These are phyloP conservation scores for Trachelus tabidus DNA, from an alignment of 2,888 invertebrate genomes.

Conservation along the genomic window DNA sequence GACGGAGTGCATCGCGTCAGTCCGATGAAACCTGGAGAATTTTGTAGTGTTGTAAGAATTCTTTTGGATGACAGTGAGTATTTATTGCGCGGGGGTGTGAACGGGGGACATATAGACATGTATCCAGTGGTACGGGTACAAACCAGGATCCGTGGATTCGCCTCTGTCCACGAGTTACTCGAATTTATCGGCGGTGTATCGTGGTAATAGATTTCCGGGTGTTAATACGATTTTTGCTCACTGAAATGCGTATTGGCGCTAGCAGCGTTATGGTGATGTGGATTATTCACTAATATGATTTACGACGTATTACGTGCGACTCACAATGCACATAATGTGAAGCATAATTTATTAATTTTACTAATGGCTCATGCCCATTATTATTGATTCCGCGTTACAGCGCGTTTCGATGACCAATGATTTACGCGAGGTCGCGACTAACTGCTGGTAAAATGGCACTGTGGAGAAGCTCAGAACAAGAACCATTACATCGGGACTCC, in stretches of 20 bases:
- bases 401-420: conserved; percentile 56
- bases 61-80: neutral
- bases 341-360: conserved; percentile 67
- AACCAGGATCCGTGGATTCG: neutral
- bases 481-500: neutral
- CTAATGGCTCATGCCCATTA: conserved; percentile 67
- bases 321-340: conserved; percentile 67
- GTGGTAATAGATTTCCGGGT: neutral
- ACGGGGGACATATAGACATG: neutral
- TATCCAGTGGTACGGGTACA: neutral
- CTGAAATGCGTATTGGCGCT: conserved; percentile 49
- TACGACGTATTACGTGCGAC: conserved; percentile 62
- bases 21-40: neutral
- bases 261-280: conserved; percentile 62
- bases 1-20: neutral
- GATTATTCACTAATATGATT: conserved; percentile 67
- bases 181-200: neutral
- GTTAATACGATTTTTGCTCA: conserved; percentile 50
- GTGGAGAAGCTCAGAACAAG: neutral
- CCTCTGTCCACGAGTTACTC: neutral
- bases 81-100: neutral
- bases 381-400: conserved; percentile 61
- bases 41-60: neutral
- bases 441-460: conserved; percentile 57
- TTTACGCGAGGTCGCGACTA: conserved; percentile 62